Conservation (phyloP, 37 sponge, comb jelly and placozoan genomes). For the Ianthella basta region DNA sequence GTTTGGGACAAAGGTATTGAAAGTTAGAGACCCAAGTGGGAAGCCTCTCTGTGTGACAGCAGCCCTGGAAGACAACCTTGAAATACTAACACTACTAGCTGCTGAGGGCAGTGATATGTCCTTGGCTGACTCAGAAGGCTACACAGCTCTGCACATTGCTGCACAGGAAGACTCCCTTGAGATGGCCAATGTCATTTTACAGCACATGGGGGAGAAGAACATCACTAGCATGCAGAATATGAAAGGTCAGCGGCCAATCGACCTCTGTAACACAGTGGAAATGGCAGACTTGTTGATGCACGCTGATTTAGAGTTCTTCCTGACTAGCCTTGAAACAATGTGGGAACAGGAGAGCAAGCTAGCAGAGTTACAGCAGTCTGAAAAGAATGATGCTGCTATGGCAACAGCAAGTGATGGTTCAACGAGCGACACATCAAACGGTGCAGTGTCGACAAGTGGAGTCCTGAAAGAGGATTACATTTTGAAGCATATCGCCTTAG, state of each 20-base stretch:
- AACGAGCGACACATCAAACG: no score
- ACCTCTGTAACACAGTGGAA: constrained; percentile 59
- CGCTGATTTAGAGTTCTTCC: constrained; percentile 47
- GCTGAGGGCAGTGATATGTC: constrained; percentile 61
- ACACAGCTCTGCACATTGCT: constrained; percentile 72
- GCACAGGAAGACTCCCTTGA: constrained; percentile 66
- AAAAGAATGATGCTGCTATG: no score
- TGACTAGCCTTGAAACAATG: background rate
- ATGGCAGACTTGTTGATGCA: constrained; percentile 69
- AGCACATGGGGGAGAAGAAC: background rate
- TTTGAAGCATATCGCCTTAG: background rate
- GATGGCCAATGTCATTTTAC: constrained; percentile 47
- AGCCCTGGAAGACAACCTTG: constrained; percentile 52
- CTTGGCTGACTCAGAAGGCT: constrained; percentile 47
- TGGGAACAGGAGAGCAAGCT: background rate
- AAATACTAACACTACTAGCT: constrained; percentile 47
- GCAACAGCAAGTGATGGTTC: no score
- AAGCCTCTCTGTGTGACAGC: constrained; percentile 64
- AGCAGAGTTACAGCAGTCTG: no score
- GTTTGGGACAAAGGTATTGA: constrained; percentile 38
- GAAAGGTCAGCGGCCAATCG: constrained; percentile 64
- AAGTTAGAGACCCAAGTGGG: constrained; percentile 64
- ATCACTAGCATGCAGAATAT: constrained; percentile 25
- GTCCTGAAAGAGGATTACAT: constrained; percentile 8
- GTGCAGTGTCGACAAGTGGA: background rate